A percentile compares a stretch with the other conserved stretches of the same genome.
Evolutionary conservation across 2,113 vertebrate species (phyloP).

Genomic region (Microcebus jonahi): DNA sequence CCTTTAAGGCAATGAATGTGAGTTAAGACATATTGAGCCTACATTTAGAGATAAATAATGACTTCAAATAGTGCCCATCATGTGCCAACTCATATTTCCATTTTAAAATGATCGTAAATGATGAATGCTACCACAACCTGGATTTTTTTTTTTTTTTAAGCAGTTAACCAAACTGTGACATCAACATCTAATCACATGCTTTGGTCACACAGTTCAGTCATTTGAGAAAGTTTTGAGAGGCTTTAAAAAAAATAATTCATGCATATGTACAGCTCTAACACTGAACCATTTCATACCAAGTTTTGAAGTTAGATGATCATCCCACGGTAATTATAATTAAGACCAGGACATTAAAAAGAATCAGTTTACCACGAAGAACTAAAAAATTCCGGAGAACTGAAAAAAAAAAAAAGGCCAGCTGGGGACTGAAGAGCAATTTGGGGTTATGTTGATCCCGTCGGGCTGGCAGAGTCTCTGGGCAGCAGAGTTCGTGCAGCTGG

Average conservation of each 20-base stretch:
- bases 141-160: neutral
- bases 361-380: slow-evolving; percentile 17
- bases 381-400: neutral
- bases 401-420: neutral
- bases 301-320: slow-evolving; percentile 16
- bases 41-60: neutral
- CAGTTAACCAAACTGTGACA: neutral
- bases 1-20: neutral
- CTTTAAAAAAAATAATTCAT: neutral
- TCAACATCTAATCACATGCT: neutral
- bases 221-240: neutral
- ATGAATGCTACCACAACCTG: neutral
- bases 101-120: neutral
- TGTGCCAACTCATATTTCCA: neutral
- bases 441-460: slow-evolving; percentile 50
- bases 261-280: neutral
- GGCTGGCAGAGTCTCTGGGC: slow-evolving; percentile 67
- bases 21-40: neutral
- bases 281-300: neutral
- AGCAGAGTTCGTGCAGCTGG: slow-evolving; percentile 69
- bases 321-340: neutral
- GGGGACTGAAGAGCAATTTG: slow-evolving; percentile 60
- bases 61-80: neutral
- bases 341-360: neutral
- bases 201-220: slow-evolving; percentile 14